Conservation (phyloP, 1,140 invertebrate genomes). For the Lordiphosa clarofinis region DNA sequence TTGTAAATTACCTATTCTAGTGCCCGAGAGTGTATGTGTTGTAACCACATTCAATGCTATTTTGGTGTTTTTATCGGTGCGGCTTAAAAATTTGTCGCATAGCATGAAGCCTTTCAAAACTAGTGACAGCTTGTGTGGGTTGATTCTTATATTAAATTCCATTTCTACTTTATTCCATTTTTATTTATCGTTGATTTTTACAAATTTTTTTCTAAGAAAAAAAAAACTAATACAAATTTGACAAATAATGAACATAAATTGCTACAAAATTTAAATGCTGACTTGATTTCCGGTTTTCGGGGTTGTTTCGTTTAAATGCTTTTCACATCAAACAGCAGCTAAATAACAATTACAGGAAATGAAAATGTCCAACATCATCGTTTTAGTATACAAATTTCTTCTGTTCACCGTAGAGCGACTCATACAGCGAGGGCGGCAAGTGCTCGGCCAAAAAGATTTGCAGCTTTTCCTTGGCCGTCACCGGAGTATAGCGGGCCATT, state of each 20-base stretch:
- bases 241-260: conserved; percentile 22
- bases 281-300: conserved; percentile 39
- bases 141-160: neutral
- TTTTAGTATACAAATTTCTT: conserved; percentile 68
- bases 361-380: neutral
- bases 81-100: no score
- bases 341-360: conserved; percentile 27
- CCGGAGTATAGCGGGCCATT: conserved; percentile 88
- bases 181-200: conserved; percentile 64
- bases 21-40: no score
- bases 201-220: conserved; percentile 67
- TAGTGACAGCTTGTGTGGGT: no score
- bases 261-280: conserved; percentile 43
- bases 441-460: conserved; percentile 89
- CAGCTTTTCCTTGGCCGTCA: conserved; percentile 87
- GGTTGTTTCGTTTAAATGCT: conserved; percentile 49
- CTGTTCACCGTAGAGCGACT: conserved; percentile 81
- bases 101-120: no score
- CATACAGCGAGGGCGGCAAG: conserved; percentile 87
- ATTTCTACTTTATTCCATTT: conserved; percentile 38
- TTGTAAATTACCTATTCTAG: no score
- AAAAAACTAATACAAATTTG: conserved; percentile 16
- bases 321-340: conserved; percentile 34
- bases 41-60: no score
- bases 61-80: no score